These are phyloP conservation scores for Hylyphantes graminicola DNA, from an alignment of 1,140 invertebrate species.

Conservation along the genomic window DNA sequence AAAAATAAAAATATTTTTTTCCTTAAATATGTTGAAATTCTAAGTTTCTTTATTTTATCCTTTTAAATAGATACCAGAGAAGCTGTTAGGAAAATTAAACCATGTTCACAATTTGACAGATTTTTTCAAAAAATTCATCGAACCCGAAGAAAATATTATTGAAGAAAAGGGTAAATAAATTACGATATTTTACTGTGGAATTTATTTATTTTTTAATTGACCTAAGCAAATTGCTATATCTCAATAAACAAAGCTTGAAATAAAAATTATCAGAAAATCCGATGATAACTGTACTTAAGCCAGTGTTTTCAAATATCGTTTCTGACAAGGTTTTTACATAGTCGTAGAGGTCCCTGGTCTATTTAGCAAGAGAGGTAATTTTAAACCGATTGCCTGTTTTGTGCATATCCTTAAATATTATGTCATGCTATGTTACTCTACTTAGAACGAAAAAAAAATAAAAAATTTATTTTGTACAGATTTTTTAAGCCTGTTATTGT, in stretches of 20 bases:
- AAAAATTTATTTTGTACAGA: too few species aligned
- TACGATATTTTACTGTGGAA: neutral
- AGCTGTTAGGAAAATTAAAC: constrained; percentile 12
- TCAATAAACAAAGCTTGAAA: neutral
- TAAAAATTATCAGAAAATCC: neutral
- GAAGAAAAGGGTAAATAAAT: neutral
- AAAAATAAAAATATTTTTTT: too few species aligned
- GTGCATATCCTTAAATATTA: too few species aligned
- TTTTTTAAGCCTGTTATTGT: too few species aligned
- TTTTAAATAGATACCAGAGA: constrained; percentile 21
- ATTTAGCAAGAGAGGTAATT: too few species aligned
- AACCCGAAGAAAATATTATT: neutral
- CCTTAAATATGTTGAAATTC: too few species aligned
- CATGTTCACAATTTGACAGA: constrained; percentile 15
- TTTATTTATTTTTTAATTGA: neutral
- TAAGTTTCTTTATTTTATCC: neutral
- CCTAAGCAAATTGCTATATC: neutral
- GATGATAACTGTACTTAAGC: neutral
- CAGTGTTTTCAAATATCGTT: neutral
- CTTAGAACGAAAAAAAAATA: too few species aligned
- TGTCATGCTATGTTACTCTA: too few species aligned
- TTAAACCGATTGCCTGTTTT: too few species aligned
- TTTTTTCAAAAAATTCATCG: constrained; percentile 15
- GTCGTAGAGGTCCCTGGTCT: too few species aligned
- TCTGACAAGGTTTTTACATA: too few species aligned